Percentiles rank a stretch among this genome's conserved stretches.
These are phyloP conservation scores for Coilia nasus DNA, from an alignment of 2,797 vertebrate species.

Conservation along the genomic window DNA sequence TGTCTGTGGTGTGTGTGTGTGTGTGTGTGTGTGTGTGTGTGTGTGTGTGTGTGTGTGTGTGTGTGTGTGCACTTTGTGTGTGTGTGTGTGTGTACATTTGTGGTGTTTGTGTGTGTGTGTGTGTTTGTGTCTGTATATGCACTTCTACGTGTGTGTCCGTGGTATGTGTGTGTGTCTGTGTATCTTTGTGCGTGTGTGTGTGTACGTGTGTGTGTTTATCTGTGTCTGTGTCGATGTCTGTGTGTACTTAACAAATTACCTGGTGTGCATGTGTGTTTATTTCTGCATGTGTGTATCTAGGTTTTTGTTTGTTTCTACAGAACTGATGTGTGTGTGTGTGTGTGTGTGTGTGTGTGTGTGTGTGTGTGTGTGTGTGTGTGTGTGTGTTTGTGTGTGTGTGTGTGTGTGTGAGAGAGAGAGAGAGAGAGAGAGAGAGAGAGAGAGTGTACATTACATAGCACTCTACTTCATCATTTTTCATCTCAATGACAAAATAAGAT, in stretches of 20 bases:
- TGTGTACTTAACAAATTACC: constrained; percentile 2
- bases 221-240: background rate
- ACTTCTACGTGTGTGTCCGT: too few relatives aligned
- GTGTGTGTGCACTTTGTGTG: too few relatives aligned
- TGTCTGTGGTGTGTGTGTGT: constrained; percentile 36
- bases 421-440: background rate
- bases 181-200: background rate
- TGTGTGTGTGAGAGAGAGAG: background rate
- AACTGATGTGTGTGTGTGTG: constrained; percentile 15
- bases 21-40: constrained; percentile 32
- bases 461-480: constrained; percentile 32
- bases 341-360: constrained; percentile 33
- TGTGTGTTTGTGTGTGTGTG: background rate
- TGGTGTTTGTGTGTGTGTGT: background rate
- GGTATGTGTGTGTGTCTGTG: constrained; percentile 24
- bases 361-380: constrained; percentile 29
- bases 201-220: background rate
- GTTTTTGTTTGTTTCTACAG: background rate
- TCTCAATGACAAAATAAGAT: constrained; percentile 41
- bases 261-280: background rate
- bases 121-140: constrained; percentile 29
- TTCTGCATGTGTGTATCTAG: background rate
- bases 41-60: background rate
- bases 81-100: too few relatives aligned
- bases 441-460: constrained; percentile 36